Evolutionary conservation across 2,888 invertebrate genomes (phyloP).

Genomic region (Leptinotarsa haldemani): DNA sequence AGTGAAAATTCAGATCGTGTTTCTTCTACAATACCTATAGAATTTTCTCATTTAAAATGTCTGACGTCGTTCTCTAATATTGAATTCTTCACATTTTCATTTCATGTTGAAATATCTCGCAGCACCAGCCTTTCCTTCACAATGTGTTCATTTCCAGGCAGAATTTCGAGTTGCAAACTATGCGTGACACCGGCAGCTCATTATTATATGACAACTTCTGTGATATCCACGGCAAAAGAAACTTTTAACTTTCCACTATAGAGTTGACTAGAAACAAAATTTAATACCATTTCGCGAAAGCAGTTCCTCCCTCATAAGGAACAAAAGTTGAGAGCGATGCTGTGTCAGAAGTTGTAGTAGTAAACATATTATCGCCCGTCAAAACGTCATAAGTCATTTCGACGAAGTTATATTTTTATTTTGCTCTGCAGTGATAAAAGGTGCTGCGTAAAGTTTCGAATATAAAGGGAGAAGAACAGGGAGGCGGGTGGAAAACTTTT

Average conservation of each 20-base stretch:
- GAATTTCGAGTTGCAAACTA: constrained; percentile 9
- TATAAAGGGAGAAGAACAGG: constrained; percentile 6
- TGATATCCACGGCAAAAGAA: background rate
- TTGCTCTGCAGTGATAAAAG: constrained; percentile 36
- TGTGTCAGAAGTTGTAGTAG: constrained; percentile 14
- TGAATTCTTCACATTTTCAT: no score
- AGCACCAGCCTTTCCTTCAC: background rate
- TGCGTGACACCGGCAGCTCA: constrained; percentile 10
- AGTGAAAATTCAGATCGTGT: no score
- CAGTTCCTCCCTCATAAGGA: constrained; percentile 5
- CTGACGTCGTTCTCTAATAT: no score
- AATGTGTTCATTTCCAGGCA: background rate
- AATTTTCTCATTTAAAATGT: no score
- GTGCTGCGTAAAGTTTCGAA: constrained; percentile 36
- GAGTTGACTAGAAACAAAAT: constrained; percentile 9
- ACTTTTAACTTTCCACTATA: background rate
- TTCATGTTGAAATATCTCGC: background rate
- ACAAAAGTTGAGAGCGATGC: constrained; percentile 13
- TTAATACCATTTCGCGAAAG: background rate
- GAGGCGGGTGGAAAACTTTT: constrained; percentile 26
- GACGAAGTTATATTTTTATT: constrained; percentile 34
- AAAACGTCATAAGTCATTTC: constrained; percentile 44
- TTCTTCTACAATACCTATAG: no score
- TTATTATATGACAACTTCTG: constrained; percentile 8
- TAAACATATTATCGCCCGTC: constrained; percentile 43